Evolutionary conservation across 2,888 invertebrate genomes (phyloP), one percentile per base, ranked within the genome.

Genomic region (Chromoteleia sp.): DNA sequence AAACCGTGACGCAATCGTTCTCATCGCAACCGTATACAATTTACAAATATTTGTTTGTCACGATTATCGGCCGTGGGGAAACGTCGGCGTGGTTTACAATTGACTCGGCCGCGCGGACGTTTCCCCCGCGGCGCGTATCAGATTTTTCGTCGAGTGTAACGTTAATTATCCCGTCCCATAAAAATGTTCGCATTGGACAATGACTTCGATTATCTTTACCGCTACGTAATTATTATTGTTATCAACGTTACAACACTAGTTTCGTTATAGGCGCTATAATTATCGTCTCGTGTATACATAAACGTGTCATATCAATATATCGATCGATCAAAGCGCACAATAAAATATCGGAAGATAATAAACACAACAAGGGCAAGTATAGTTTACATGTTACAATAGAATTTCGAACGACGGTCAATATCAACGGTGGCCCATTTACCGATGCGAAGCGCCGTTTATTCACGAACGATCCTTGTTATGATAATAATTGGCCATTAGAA

Each of bases 341-440:
- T 90, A 90, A 89, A 91, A 90, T 90, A 91, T 91, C 86, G 87
- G 89, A 87, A 87, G 85, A 85, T 87, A 88, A 87, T 88, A 89
- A 91, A 90, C 90, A 90, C 89, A 91, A 91, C 90, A 91, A 90
- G 87, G 89, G 88, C 88, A 88, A 88, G 86, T 88, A 85, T 84
- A 88, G 80, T 84, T 78, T 86, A 68, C 79, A 74, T 50, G 78
- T 68, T 87, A 88, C 85, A 86, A 89, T 90, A 89, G 85, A 89
- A 89, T 88, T 89, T 88, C 76, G 86, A 88, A 88, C 86, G 89
- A 87, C 86, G 85, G 85, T 88, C 88, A 86, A 89, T 89, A 88
- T 50, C 71, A 73, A 73, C 71, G 61, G 52, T 43, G 25, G 58
- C 54, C 77, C 75, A 36, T 41, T 14, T 43, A 10, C 14, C 65